These are phyloP conservation scores for Microcaecilia unicolor DNA, from an alignment of 2,797 vertebrate species.

Conservation along the genomic window DNA sequence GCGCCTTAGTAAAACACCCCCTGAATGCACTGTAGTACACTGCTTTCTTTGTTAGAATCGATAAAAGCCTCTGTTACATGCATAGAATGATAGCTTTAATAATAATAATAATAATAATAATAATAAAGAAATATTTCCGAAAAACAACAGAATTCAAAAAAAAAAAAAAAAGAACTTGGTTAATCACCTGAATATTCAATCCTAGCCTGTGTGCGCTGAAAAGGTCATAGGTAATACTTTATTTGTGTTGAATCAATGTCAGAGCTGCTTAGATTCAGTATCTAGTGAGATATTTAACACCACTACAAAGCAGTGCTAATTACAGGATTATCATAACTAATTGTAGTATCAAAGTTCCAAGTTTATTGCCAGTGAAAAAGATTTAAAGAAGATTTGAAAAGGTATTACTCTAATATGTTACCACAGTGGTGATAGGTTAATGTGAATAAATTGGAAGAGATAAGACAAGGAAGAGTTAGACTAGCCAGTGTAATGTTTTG, in stretches of 20 bases:
- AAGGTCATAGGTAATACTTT: constrained; percentile 23
- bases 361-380: constrained; percentile 18
- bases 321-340: constrained; percentile 35
- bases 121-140: no score
- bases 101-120: no score
- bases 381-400: constrained; percentile 35
- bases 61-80: no score
- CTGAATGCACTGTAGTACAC: no score
- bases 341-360: constrained; percentile 31
- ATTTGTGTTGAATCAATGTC: constrained; percentile 31
- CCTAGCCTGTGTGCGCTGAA: no score
- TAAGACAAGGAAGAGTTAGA: neutral
- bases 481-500: no score
- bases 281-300: constrained; percentile 39
- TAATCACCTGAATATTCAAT: constrained; percentile 20
- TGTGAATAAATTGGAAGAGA: constrained; percentile 35
- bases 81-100: no score
- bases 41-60: no score
- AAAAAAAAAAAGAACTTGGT: constrained; percentile 6
- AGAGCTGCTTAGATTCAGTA: constrained; percentile 45
- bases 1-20: no score
- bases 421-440: constrained; percentile 41
- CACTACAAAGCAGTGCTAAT: constrained; percentile 42
- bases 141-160: no score
- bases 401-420: constrained; percentile 38